Percentiles rank a stretch among this genome's conserved stretches.
Conservation (phyloP, 2,113 vertebrate genomes). For the Rutilus rutilus region DNA sequence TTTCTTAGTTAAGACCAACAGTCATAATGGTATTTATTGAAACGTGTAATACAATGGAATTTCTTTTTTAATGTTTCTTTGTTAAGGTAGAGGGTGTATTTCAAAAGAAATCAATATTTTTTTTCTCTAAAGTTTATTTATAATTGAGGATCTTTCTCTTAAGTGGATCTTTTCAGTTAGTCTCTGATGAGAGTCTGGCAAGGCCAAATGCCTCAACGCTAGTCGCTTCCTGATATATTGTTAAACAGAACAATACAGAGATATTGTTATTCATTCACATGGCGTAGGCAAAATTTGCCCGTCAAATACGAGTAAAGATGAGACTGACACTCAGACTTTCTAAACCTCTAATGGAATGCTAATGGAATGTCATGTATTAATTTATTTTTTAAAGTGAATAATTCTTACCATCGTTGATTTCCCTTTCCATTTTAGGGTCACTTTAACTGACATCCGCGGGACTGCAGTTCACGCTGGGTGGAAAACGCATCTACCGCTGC, state of each 20-base stretch:
- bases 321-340: neutral
- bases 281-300: neutral
- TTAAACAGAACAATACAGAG: neutral
- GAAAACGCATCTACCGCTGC: constrained; percentile 21
- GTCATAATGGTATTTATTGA: neutral
- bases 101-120: neutral
- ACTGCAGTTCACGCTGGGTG: neutral
- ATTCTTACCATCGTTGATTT: neutral
- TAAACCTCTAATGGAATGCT: neutral
- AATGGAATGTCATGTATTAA: neutral
- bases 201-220: neutral
- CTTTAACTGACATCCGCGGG: constrained; percentile 28
- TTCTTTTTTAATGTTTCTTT: neutral
- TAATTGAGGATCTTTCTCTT: neutral
- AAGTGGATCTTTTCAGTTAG: constrained; percentile 14
- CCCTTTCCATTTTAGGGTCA: constrained; percentile 7
- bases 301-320: neutral
- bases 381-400: neutral
- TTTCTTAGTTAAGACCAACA: neutral
- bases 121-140: neutral
- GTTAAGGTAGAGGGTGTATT: neutral
- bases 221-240: neutral
- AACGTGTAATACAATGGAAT: neutral
- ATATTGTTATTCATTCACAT: neutral
- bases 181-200: neutral